Conservation (phyloP, 2,888 invertebrate genomes). For the Helobdella robusta region DNA sequence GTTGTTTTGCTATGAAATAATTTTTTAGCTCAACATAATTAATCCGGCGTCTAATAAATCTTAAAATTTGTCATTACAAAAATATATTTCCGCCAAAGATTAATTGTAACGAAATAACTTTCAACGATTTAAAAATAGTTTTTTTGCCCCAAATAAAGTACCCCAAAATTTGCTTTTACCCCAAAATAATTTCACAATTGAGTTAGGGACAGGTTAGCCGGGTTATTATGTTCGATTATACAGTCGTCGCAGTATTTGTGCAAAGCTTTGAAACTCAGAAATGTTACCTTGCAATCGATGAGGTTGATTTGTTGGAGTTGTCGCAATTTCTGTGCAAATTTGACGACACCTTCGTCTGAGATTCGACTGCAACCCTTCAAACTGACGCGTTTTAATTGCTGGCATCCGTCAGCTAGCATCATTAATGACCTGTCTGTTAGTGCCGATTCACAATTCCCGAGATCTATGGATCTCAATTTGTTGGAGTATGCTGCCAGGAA, state of each 20-base stretch:
- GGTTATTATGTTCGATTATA: constrained; percentile 88
- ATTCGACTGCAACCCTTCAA: constrained; percentile 81
- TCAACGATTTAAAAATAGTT: too few relatives aligned
- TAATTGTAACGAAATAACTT: too few relatives aligned
- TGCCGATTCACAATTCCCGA: constrained; percentile 72
- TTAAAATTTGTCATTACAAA: too few relatives aligned
- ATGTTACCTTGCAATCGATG: constrained; percentile 81
- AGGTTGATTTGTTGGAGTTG: constrained; percentile 83
- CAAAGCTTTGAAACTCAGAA: constrained; percentile 78
- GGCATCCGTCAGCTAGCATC: constrained; percentile 65
- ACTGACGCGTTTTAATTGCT: constrained; percentile 78
- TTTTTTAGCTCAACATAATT: too few relatives aligned
- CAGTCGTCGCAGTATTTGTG: constrained; percentile 67
- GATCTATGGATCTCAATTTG: constrained; percentile 72
- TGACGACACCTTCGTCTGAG: constrained; percentile 76
- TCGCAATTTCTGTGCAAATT: constrained; percentile 77
- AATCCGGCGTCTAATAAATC: too few relatives aligned
- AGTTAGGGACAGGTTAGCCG: too few relatives aligned
- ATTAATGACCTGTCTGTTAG: constrained; percentile 78
- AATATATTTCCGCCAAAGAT: too few relatives aligned
- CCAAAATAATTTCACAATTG: too few relatives aligned
- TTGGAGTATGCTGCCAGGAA: constrained; percentile 76
- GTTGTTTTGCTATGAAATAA: too few relatives aligned
- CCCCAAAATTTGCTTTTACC: too few relatives aligned
- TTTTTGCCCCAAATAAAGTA: too few relatives aligned